Evolutionary conservation across 2,888 invertebrate genomes (phyloP).

Genomic region (Scaptomyza reducta): DNA sequence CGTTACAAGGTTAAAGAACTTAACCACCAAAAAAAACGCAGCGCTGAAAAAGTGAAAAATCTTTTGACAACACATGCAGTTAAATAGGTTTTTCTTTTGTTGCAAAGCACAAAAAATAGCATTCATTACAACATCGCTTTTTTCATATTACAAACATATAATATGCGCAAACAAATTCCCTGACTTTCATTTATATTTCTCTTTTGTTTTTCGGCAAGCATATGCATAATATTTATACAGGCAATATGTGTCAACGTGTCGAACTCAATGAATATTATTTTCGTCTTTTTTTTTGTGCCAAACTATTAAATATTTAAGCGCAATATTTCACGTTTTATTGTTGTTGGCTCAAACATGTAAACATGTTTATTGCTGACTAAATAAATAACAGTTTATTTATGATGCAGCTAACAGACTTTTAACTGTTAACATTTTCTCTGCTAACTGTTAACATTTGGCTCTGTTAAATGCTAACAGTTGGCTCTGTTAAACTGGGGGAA

Average conservation of each 20-base stretch:
- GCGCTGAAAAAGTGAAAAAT: conserved; percentile 18
- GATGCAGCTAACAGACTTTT: conserved; percentile 1
- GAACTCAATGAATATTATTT: conserved; percentile 5
- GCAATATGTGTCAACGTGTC: conserved; percentile 31
- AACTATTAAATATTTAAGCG: conserved; percentile 12
- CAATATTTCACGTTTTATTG: conserved; percentile 15
- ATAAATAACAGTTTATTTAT: conserved; percentile 6
- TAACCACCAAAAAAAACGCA: neutral
- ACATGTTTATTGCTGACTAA: neutral
- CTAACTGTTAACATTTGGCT: too few species aligned
- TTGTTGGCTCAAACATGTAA: neutral
- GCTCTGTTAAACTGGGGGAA: neutral
- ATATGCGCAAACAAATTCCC: conserved; percentile 12
- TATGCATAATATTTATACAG: conserved; percentile 16
- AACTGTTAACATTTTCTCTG: neutral
- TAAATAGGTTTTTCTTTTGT: neutral
- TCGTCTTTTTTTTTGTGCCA: neutral
- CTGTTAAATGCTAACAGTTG: neutral
- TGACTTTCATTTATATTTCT: neutral
- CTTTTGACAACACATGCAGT: conserved; percentile 6
- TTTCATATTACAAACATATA: conserved; percentile 3
- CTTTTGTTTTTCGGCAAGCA: neutral
- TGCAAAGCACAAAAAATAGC: neutral
- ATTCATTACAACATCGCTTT: neutral
- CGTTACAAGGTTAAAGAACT: conserved; percentile 48